Conservation (phyloP, 2,888 invertebrate species). For the Agrochola macilenta region DNA sequence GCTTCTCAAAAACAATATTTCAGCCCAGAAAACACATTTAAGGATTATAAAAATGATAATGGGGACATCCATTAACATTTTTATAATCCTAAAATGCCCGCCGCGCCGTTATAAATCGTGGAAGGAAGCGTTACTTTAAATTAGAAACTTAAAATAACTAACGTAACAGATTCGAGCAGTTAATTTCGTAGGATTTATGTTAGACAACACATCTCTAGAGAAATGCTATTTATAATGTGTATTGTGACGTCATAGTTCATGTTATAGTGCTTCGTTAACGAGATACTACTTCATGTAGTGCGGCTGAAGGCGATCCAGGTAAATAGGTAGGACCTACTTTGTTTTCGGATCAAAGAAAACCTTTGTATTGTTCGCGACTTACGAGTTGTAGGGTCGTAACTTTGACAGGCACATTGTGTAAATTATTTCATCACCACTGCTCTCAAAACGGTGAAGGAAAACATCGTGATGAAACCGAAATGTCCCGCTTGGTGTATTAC, state of each 20-base stretch:
- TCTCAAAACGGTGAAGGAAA: no score
- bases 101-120: conserved; percentile 41
- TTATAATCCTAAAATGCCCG: no score
- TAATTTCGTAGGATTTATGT: conserved; percentile 59
- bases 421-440: no score
- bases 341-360: background rate
- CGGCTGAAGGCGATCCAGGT: background rate
- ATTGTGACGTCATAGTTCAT: conserved; percentile 59
- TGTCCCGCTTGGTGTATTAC: no score
- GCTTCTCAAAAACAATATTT: conserved; percentile 20
- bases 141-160: conserved; percentile 48
- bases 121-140: conserved; percentile 61
- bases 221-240: conserved; percentile 58
- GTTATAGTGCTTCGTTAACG: background rate
- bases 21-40: conserved; percentile 34
- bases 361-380: no score
- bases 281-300: background rate
- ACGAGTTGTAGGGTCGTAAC: no score
- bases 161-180: conserved; percentile 41
- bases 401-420: no score
- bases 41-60: conserved; percentile 52
- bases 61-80: no score
- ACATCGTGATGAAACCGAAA: no score
- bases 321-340: background rate
- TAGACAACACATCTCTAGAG: conserved; percentile 55